Conservation (phyloP, 1,140 invertebrate species). For the Nylanderia fulva region DNA sequence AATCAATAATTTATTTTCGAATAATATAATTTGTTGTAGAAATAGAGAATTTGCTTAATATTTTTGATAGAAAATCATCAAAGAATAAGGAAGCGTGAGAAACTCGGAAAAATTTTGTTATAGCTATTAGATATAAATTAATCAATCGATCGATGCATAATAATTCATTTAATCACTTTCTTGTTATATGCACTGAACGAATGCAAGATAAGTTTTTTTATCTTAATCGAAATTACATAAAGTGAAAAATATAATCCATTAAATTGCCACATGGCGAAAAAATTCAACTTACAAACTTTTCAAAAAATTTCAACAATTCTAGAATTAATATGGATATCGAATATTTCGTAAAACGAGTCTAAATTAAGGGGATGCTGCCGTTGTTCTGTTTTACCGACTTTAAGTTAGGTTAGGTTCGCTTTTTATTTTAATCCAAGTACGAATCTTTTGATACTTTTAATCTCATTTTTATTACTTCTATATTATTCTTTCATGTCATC, state of each 20-base stretch:
- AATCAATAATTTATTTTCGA: not conserved
- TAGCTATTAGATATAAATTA: not conserved
- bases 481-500: too few species aligned
- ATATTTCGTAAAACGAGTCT: conserved; percentile 41
- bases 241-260: not conserved
- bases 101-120: not conserved
- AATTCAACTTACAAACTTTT: conserved; percentile 10
- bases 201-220: not conserved
- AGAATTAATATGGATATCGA: conserved; percentile 65
- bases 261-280: not conserved
- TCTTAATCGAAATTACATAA: conserved; percentile 15
- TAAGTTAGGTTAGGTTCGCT: too few species aligned
- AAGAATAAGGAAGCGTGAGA: not conserved
- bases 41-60: not conserved
- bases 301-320: conserved; percentile 26
- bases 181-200: not conserved
- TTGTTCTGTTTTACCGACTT: too few species aligned
- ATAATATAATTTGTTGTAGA: not conserved
- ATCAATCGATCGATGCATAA: not conserved
- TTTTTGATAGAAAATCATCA: not conserved
- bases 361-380: too few species aligned
- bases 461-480: too few species aligned
- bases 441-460: too few species aligned
- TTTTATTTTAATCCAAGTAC: too few species aligned
- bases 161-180: not conserved